Conservation (phyloP, 2,888 invertebrate genomes). For the Phyto melanocephala region DNA sequence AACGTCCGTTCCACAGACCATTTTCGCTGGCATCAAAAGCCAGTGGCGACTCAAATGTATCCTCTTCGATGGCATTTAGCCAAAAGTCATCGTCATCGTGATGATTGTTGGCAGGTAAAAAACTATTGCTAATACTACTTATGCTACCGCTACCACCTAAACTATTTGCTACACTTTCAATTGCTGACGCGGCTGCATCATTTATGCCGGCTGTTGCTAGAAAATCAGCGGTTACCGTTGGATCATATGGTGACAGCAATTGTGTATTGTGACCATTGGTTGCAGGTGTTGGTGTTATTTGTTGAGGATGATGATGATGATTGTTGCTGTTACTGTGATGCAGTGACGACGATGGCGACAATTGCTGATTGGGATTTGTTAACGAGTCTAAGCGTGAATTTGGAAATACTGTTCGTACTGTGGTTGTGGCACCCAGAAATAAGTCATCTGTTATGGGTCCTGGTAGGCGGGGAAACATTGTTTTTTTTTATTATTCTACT, state of each 20-base stretch:
- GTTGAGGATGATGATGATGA: constrained; percentile 58
- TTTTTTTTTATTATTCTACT: constrained; percentile 62
- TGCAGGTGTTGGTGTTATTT: constrained; percentile 64
- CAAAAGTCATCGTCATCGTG: constrained; percentile 77
- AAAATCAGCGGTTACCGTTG: constrained; percentile 63
- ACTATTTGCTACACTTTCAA: constrained; percentile 48
- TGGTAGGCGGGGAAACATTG: constrained; percentile 77
- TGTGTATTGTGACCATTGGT: constrained; percentile 66
- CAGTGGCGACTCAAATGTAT: constrained; percentile 78
- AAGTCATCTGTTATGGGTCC: constrained; percentile 72
- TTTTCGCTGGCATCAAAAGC: constrained; percentile 79
- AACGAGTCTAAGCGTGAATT: constrained; percentile 76
- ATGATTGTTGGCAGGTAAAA: constrained; percentile 71
- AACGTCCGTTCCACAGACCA: constrained; percentile 79
- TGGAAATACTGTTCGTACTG: constrained; percentile 76
- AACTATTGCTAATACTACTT: constrained; percentile 59
- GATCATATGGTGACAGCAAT: constrained; percentile 70
- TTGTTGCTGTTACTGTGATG: constrained; percentile 37
- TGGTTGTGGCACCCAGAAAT: constrained; percentile 75
- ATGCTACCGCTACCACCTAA: constrained; percentile 56
- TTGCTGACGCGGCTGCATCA: constrained; percentile 6
- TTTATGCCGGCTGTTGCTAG: constrained; percentile 62
- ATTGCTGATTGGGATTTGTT: constrained; percentile 65
- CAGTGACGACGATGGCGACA: background rate
- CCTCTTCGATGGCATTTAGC: constrained; percentile 79